Base-by-base conservation (phyloP, 1,140 invertebrate genomes). In the Palaemon carinicauda region DNA sequence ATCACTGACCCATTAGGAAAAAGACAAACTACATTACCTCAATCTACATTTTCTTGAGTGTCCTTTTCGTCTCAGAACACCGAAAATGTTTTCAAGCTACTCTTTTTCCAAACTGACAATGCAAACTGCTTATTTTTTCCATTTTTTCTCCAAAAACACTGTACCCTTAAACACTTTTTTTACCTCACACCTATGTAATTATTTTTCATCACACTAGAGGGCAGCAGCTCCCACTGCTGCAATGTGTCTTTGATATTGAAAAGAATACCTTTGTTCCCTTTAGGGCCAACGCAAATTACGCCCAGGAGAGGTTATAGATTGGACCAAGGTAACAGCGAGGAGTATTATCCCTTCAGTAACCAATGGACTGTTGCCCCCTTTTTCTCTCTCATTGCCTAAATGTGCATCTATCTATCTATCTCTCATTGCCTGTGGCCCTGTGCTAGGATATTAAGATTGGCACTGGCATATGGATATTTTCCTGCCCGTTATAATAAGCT, bases 341-440 rank as follows among this genome's bases (percentile, higher is more conserved):
- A 79, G 56, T 52, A 27, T 73, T 80, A 77, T 86, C 77, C 77
- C 75, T 79, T 33, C 29, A 29, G 84, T 86, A 86, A 86, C 41
- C 60, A 41, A 73, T 51, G 77, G 41, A 41, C 31, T 75, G 19
- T 75, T 3, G n/a, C 51, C 31, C 73, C 31, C 41, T 75, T 41
- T 75, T 75, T 19, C 7, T 19, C 33, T 12, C 69, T 29, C 4
- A 50, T 75, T 75, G 51, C 21, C 27, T 73, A 19, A n/a, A 41
- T 75, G 19, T 41, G n/a, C 19, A 1, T n/a, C 21, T 75, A 10
- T 50, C 29, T 73, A 29, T 17, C 51, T 19, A 29, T 29, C 27
- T 75, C 33, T 50, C 73, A 31, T 29, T 80, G 52, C 31, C 52
- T 60, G 52, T 60, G 53, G 27, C n/a, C 53, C 52, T 80, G n/a